Evolutionary conservation across 2,797 vertebrate genomes (phyloP).

Genomic region (Spheniscus humboldti): DNA sequence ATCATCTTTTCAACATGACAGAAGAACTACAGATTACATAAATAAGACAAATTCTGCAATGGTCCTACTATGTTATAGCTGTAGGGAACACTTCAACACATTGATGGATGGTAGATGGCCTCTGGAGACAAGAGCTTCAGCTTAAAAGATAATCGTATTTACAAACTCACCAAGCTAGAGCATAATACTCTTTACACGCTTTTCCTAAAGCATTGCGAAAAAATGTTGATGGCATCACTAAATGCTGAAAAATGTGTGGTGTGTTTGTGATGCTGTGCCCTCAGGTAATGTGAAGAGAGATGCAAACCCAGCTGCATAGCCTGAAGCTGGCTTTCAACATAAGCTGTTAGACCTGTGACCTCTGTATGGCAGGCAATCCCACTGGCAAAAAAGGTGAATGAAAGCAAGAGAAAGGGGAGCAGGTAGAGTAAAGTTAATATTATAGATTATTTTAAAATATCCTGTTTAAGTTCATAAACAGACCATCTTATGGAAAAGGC

Average conservation of each 20-base stretch:
- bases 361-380: not conserved
- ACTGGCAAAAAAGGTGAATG: not conserved
- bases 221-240: not conserved
- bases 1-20: not conserved
- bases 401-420: not conserved
- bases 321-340: not conserved
- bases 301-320: not conserved
- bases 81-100: not conserved
- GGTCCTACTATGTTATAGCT: not conserved
- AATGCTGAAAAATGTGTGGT: not conserved
- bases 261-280: not conserved
- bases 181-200: not conserved
- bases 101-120: not conserved
- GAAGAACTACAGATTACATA: not conserved
- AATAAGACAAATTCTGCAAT: not conserved
- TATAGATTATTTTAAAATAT: not conserved
- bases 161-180: not conserved
- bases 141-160: not conserved
- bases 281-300: not conserved
- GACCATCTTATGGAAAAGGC: not conserved
- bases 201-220: not conserved
- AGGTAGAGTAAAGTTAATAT: not conserved
- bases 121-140: not conserved
- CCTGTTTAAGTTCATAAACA: not conserved
- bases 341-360: not conserved